These are phyloP conservation scores for Drosophila bocqueti DNA, from an alignment of 1,140 invertebrate species.

Conservation along the genomic window DNA sequence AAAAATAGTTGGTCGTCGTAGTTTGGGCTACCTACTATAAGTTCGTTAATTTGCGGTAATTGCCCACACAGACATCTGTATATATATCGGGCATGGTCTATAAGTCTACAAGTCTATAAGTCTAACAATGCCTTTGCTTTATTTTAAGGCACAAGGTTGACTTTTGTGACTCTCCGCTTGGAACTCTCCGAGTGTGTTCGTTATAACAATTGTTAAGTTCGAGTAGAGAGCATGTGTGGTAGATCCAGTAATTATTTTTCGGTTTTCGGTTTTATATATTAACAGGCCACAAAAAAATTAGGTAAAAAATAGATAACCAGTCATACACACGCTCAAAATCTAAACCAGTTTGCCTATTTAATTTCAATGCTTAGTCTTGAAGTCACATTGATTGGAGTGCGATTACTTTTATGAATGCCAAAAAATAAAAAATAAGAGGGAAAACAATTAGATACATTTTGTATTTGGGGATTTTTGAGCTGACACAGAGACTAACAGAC, in stretches of 20 bases:
- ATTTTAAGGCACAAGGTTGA: constrained; percentile 81
- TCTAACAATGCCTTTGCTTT: constrained; percentile 75
- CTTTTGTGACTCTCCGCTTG: constrained; percentile 38
- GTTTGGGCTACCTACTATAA: constrained; percentile 26
- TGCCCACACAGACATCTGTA: constrained; percentile 35
- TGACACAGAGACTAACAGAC: no score
- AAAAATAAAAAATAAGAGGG: not conserved
- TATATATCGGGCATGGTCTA: constrained; percentile 49
- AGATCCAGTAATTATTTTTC: constrained; percentile 74
- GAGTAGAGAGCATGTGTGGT: constrained; percentile 53
- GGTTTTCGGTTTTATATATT: constrained; percentile 63
- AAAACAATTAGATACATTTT: constrained; percentile 10
- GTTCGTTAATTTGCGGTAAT: constrained; percentile 77
- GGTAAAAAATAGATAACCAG: constrained; percentile 35
- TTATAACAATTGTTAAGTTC: constrained; percentile 63
- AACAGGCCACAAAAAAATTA: constrained; percentile 49
- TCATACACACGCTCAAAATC: constrained; percentile 27
- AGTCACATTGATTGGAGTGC: constrained; percentile 71
- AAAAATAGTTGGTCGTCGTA: constrained; percentile 57
- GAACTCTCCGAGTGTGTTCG: constrained; percentile 41
- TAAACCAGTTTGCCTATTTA: constrained; percentile 75
- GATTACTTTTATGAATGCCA: constrained; percentile 67
- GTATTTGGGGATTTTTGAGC: not conserved
- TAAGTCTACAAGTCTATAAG: constrained; percentile 19
- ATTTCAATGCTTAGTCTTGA: constrained; percentile 74